These are phyloP conservation scores for Sipha flava DNA, from an alignment of 1,140 invertebrate species.

Conservation along the genomic window DNA sequence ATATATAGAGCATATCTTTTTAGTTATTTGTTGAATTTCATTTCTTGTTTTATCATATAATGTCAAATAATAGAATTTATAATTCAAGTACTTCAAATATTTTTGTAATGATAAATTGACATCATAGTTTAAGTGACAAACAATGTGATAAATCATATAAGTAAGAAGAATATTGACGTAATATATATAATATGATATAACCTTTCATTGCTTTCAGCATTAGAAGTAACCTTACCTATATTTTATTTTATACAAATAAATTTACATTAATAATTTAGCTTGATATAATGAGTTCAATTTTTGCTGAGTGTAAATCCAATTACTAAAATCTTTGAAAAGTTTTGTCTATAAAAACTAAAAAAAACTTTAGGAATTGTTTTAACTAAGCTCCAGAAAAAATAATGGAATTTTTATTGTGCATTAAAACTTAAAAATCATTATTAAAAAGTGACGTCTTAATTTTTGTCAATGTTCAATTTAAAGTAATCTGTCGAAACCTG, in stretches of 20 bases:
- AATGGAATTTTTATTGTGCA: too few species aligned
- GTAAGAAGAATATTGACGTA: too few species aligned
- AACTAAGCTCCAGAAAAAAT: neutral
- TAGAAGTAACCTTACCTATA: neutral
- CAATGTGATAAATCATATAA: neutral
- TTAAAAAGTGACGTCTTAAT: neutral
- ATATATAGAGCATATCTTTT: neutral
- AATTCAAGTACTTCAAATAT: neutral
- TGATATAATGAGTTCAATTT: neutral
- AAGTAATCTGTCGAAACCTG: conserved; percentile 7
- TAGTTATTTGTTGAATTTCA: neutral
- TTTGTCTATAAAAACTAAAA: neutral
- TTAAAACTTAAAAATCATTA: neutral
- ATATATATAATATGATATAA: neutral
- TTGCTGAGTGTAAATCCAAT: neutral
- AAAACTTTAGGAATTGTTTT: neutral
- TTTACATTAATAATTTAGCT: neutral
- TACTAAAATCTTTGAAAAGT: too few species aligned
- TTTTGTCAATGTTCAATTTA: neutral
- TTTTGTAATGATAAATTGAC: neutral
- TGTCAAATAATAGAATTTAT: neutral
- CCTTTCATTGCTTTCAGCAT: neutral
- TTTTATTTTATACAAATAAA: neutral
- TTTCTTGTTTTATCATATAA: neutral
- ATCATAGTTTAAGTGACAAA: neutral